Percentiles rank a stretch among this genome's conserved stretches.
phyloP scores from a whole-genome alignment of 1,140 invertebrate species.

The Phymorhynchus buccinoides region DNA sequence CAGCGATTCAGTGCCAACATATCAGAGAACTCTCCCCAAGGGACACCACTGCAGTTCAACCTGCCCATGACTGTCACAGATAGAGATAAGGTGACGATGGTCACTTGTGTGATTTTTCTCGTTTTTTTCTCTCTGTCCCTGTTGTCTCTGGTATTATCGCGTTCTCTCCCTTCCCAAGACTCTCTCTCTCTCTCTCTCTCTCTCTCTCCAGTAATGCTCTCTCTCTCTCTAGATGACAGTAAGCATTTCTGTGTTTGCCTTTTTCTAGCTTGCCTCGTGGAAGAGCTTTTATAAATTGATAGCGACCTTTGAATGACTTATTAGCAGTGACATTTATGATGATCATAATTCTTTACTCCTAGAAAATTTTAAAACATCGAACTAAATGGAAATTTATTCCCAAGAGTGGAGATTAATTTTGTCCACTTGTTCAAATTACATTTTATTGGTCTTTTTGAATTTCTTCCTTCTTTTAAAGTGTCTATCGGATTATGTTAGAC shows the following conservation, averaged over 20 bases:
- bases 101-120: background rate
- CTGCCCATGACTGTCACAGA: slow-evolving; percentile 18
- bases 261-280: background rate
- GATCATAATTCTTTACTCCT: too few species aligned
- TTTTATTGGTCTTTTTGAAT: background rate
- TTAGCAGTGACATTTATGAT: too few species aligned
- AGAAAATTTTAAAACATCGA: too few species aligned
- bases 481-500: background rate
- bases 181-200: background rate
- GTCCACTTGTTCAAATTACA: too few species aligned
- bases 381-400: too few species aligned
- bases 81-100: slow-evolving; percentile 29
- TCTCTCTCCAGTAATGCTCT: background rate
- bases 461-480: background rate
- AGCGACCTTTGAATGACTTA: too few species aligned
- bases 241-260: background rate
- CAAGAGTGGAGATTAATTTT: too few species aligned
- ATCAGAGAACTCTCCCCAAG: slow-evolving; percentile 39
- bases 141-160: background rate
- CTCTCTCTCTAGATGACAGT: background rate
- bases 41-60: slow-evolving; percentile 30
- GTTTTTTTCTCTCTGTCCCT: background rate
- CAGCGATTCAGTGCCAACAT: slow-evolving; percentile 19
- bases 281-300: too few species aligned
- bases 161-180: background rate